Conservation (phyloP, 2,888 invertebrate genomes). For the Ophonus ardosiacus region DNA sequence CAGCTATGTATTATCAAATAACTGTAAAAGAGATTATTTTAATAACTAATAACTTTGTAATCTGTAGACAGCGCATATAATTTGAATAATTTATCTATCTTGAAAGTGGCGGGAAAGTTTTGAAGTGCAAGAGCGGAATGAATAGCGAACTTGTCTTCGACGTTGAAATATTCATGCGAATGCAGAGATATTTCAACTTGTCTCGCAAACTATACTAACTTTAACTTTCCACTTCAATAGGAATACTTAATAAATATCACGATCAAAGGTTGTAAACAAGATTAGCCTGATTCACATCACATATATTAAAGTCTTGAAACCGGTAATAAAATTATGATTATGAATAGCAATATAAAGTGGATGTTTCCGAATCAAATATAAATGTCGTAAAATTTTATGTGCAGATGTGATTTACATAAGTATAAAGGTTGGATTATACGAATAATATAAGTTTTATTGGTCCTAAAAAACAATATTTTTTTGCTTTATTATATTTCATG, state of each 20-base stretch:
- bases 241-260: conserved; percentile 49
- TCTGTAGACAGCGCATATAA: conserved; percentile 25
- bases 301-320: background rate
- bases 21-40: too few relatives aligned
- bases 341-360: background rate
- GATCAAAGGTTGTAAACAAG: conserved; percentile 38
- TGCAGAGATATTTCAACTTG: conserved; percentile 44
- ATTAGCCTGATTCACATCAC: background rate
- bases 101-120: conserved; percentile 43
- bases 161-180: conserved; percentile 52
- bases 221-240: conserved; percentile 55
- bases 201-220: conserved; percentile 27
- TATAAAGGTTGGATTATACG: background rate
- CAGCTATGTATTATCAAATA: too few relatives aligned
- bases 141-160: conserved; percentile 37
- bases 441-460: background rate
- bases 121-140: conserved; percentile 42
- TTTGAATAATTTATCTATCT: conserved; percentile 45
- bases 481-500: background rate
- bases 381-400: background rate
- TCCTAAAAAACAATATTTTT: background rate
- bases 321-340: background rate
- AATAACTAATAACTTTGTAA: background rate
- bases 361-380: background rate
- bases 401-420: background rate